Evolutionary conservation across 2,888 invertebrate genomes (phyloP), one percentile per base, ranked within the genome.

Genomic region (Ptychoptera contaminata): DNA sequence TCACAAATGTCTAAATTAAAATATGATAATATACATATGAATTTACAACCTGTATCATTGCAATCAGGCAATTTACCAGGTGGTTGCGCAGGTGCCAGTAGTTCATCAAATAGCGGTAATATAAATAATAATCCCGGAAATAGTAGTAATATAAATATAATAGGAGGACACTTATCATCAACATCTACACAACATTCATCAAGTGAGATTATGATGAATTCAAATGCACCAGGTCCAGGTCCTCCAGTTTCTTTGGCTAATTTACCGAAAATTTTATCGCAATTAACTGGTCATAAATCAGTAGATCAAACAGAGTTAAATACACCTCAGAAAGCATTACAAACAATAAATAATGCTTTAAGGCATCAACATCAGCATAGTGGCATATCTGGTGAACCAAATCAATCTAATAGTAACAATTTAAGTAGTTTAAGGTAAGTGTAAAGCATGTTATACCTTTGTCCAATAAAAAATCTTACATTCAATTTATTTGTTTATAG

Each of bases 331-430:
- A 70, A 73, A 54, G 68, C 73, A 45, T 58, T 73, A 47, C 70
- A 71, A 57, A 72, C 73, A 37, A 62, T 74, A 50, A 72, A 73
- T 54, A 69, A 48, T 45, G 47, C 65, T 57, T 57, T 61, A 56
- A 40, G 55, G 56, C 47, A 50, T 31, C 46, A 43, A 30, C 44
- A 46, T n/a, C 49, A 49, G 32, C 45, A 46, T 2, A 37, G 40
- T 37, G 43, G 43, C 29, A 41, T 32, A 5, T 23, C 23, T 23
- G 23, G 23, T 45, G 44, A 45, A 16, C 32, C 37, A 41, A 45
- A 32, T 37, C 32, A 30, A 37, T 29, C 23, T 14, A 12, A 34
- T 37, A 37, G 32, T 37, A 23, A 30, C 35, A 30, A 35, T 32
- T 39, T 44, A 42, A 37, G 58, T 54, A 62, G 57, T 52, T 54